Evolutionary conservation across 2,113 vertebrate genomes (phyloP).

Genomic region (Euleptes europaea): DNA sequence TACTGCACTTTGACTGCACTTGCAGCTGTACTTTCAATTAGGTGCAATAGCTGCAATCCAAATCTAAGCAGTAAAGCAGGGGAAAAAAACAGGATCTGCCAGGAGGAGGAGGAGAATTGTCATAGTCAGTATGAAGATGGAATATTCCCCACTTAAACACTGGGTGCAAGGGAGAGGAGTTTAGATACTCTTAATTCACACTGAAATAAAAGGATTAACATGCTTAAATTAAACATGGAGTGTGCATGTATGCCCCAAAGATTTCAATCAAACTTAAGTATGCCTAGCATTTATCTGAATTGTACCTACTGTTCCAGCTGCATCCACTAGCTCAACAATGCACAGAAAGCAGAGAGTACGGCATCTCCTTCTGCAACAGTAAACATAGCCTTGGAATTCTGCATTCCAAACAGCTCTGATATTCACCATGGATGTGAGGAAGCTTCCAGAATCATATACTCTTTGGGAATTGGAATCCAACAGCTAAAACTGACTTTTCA

Average conservation of each 20-base stretch:
- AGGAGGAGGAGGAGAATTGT: background rate
- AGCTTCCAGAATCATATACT: background rate
- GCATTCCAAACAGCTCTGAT: background rate
- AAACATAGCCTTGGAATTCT: background rate
- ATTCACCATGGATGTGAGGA: background rate
- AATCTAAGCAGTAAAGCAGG: background rate
- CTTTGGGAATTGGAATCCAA: background rate
- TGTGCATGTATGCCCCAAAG: background rate
- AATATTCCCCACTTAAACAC: background rate
- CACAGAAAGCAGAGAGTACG: background rate
- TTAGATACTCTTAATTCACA: background rate
- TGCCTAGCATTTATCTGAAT: background rate
- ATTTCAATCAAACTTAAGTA: background rate
- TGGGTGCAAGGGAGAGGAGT: background rate
- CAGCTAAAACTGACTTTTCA: background rate
- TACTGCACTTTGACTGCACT: background rate
- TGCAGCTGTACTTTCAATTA: background rate
- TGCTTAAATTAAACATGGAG: background rate
- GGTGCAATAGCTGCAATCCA: background rate
- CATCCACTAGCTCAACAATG: background rate
- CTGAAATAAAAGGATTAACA: background rate
- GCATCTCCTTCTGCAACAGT: background rate
- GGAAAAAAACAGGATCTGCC: background rate
- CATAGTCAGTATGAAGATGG: background rate
- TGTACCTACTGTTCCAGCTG: background rate